phyloP scores from a whole-genome alignment of 2,797 vertebrate species.

The Gouania willdenowi region DNA sequence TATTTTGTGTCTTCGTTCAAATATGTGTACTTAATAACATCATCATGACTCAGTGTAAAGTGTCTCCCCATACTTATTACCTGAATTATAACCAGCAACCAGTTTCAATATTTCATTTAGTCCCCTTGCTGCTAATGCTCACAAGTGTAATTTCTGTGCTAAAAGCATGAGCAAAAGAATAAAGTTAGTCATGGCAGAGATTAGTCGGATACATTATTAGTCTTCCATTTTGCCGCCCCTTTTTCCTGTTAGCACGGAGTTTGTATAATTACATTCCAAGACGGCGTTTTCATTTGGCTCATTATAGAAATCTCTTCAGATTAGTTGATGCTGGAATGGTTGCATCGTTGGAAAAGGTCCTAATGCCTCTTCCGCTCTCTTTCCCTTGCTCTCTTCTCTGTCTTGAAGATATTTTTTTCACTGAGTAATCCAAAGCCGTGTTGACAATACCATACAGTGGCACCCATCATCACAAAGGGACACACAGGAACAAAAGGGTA shows the following conservation, averaged over 20 bases:
- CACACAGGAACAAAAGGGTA: neutral
- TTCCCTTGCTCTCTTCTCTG: slow-evolving; percentile 7
- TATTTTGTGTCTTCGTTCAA: too few relatives aligned
- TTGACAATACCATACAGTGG: slow-evolving; percentile 39
- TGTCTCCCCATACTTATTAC: too few relatives aligned
- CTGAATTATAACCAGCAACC: slow-evolving; percentile 29
- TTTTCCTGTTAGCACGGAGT: slow-evolving; percentile 43
- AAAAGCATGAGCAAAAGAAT: slow-evolving; percentile 9
- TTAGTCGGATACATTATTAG: slow-evolving; percentile 38
- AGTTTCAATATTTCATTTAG: slow-evolving; percentile 53
- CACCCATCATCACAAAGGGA: slow-evolving; percentile 33
- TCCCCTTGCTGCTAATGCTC: slow-evolving; percentile 14
- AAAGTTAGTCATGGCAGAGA: slow-evolving; percentile 31
- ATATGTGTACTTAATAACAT: too few relatives aligned
- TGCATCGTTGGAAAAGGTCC: slow-evolving; percentile 26
- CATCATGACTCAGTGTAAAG: too few relatives aligned
- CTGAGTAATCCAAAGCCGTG: slow-evolving; percentile 52
- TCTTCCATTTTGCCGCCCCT: slow-evolving; percentile 16
- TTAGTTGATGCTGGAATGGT: slow-evolving; percentile 30
- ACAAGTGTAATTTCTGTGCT: slow-evolving; percentile 23
- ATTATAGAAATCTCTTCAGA: slow-evolving; percentile 38
- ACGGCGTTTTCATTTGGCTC: slow-evolving; percentile 37
- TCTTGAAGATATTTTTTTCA: slow-evolving; percentile 51
- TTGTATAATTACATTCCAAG: slow-evolving; percentile 45
- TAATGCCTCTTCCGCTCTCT: slow-evolving; percentile 15